Base-by-base conservation (phyloP, 1,140 invertebrate genomes). In the Drosophila lacteicornis region DNA sequence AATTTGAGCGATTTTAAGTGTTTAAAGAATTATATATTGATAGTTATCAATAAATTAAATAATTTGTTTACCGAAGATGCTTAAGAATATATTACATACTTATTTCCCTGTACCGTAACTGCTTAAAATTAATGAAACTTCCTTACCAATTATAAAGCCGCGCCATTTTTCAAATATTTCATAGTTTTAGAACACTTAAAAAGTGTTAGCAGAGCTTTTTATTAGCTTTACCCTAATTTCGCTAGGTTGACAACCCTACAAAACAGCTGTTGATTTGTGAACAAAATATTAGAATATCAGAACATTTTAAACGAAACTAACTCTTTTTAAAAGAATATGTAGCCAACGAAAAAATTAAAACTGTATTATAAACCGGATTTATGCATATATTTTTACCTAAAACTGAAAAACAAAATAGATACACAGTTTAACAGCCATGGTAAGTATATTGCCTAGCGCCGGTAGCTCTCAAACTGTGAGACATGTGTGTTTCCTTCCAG, bases 381-480 rank as follows among this genome's bases (percentile, higher is more conserved):
- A 25, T 0, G 22, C 5, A 3, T 15, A 7, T 5, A 2, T 2
- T 36, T 27, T 15, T 1, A 25, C 4, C 12, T 19, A 5, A 13
- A 27, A 38, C 8, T 33, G 17, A 19, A 9, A 11, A 17, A 15
- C 42, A 5, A 17, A 25, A 11, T 25, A 15, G 17, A 53, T 36
- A 42, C 2, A 47, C 17, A 75, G 11, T n/a, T 17, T 38, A 17
- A 13, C 5, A 51, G 19, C 9, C 42, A 82, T 84, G 82, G 82
- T 85, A 73, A 85, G 50, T 13, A 1, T 2, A 36, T 1, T 2
- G 1, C 6, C 1, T 19, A 7, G 4, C 4, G 9, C 30, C 27
- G 51, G 27, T 30, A 15, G 25, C 7, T 50, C 5, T n/a, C 1
- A 61, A 65, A 57, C 30, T 19, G 36, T 36, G 50, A 12, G 12